Conservation (phyloP, 2,888 invertebrate species). For the Hypolimnas misippus region DNA sequence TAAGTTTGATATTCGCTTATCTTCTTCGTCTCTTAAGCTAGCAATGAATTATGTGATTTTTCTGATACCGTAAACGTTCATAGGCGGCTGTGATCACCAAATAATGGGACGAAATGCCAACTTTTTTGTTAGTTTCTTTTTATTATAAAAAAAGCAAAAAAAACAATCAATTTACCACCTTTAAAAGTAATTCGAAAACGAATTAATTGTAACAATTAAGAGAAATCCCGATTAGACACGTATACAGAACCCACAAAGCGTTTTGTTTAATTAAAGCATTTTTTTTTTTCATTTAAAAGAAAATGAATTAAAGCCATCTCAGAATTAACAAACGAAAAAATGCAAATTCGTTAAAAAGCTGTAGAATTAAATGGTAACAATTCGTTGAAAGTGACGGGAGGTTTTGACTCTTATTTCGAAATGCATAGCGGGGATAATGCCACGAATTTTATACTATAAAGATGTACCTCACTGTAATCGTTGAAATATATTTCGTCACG, state of each 20-base stretch:
- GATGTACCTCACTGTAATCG: background rate
- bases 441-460: background rate
- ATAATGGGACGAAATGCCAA: too few species aligned
- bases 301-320: slow-evolving; percentile 13
- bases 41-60: too few species aligned
- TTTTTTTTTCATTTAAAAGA: slow-evolving; percentile 18
- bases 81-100: too few species aligned
- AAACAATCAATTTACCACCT: background rate
- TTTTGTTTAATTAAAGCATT: slow-evolving; percentile 28
- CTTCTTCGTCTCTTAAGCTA: too few species aligned
- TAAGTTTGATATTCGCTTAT: too few species aligned
- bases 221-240: slow-evolving; percentile 12
- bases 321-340: slow-evolving; percentile 17
- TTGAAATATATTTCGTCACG: slow-evolving; percentile 7
- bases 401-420: background rate
- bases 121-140: background rate
- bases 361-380: background rate
- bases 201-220: background rate
- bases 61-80: too few species aligned
- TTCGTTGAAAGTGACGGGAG: background rate
- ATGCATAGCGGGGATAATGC: background rate
- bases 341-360: slow-evolving; percentile 13
- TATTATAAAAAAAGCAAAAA: background rate
- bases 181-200: background rate
- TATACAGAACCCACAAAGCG: slow-evolving; percentile 7